phyloP scores from a whole-genome alignment of 2,888 invertebrate genomes.

The Choreutis nemorana region DNA sequence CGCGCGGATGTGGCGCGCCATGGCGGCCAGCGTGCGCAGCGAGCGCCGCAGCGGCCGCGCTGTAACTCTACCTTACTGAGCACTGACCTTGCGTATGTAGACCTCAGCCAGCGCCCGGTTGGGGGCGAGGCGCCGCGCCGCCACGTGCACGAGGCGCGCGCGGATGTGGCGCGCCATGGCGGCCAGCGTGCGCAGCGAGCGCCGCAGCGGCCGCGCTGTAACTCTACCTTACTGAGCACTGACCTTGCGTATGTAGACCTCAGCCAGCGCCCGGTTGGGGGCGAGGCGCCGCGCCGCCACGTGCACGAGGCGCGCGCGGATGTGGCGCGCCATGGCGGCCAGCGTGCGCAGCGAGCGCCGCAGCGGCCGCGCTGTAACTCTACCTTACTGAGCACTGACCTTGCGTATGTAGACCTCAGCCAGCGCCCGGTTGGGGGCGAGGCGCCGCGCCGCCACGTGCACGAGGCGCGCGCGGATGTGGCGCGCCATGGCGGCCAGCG shows the following conservation, averaged over 20 bases:
- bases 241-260: too few species aligned
- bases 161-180: not conserved
- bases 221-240: too few species aligned
- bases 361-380: not conserved
- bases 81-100: too few species aligned
- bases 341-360: not conserved
- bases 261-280: conserved; percentile 72
- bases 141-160: too few species aligned
- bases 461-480: conserved; percentile 70
- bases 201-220: not conserved
- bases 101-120: conserved; percentile 79
- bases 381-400: too few species aligned
- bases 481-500: conserved; percentile 72
- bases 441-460: conserved; percentile 31
- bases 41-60: conserved; percentile 87
- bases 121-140: too few species aligned
- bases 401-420: conserved; percentile 87
- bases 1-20: conserved; percentile 90
- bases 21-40: conserved; percentile 82
- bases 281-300: not conserved
- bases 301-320: not conserved
- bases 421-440: conserved; percentile 68
- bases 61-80: too few species aligned
- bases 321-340: not conserved
- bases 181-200: not conserved